Conservation (phyloP, 1,140 invertebrate genomes). For the Cotesia chilonis region DNA sequence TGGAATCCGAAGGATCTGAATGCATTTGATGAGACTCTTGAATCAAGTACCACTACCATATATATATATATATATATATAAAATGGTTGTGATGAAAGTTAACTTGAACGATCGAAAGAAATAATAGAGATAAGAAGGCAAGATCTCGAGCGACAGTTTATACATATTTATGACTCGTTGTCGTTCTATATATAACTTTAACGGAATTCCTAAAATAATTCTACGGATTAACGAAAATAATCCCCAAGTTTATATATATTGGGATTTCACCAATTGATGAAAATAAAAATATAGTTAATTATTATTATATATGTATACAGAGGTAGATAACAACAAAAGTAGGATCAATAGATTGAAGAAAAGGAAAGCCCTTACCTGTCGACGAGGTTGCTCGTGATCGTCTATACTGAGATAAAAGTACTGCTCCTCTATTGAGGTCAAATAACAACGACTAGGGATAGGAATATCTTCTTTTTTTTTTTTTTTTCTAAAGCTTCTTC, state of each 20-base stretch:
- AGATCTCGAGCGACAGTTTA: conserved; percentile 30
- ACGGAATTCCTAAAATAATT: conserved; percentile 30
- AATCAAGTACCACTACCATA: no score
- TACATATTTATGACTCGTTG: conserved; percentile 40
- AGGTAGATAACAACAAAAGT: neutral
- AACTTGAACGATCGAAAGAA: neutral
- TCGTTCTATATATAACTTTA: neutral
- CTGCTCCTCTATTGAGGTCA: no score
- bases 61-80: no score
- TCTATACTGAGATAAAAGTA: conserved; percentile 27
- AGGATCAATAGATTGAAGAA: conserved; percentile 9
- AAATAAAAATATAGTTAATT: no score
- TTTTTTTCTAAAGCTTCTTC: no score
- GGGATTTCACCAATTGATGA: no score
- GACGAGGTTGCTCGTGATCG: conserved; percentile 14
- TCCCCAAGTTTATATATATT: no score
- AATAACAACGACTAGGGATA: no score
- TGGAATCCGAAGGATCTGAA: no score
- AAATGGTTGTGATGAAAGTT: neutral
- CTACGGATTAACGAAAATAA: conserved; percentile 16
- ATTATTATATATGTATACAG: no score
- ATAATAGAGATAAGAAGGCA: conserved; percentile 20
- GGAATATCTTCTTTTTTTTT: no score
- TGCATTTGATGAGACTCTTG: no score
- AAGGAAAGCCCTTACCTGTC: neutral